Percentiles rank a stretch among this genome's conserved stretches.
These are phyloP conservation scores for Calcarius lapponicus DNA, from an alignment of 2,797 vertebrate genomes.

Conservation along the genomic window DNA sequence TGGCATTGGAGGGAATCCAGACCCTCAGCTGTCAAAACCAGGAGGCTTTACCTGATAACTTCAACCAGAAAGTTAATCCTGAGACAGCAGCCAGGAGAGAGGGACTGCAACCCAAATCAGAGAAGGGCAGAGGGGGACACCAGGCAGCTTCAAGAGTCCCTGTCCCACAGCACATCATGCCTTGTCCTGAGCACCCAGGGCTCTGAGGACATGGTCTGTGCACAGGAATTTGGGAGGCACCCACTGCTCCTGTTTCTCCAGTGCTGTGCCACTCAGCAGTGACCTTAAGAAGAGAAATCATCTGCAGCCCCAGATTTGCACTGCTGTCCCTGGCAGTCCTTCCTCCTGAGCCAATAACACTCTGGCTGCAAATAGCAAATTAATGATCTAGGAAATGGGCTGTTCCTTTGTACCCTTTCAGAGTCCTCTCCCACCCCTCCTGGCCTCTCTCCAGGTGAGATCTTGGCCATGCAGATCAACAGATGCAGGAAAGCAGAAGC, in stretches of 20 bases:
- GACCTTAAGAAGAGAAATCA: neutral
- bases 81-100: neutral
- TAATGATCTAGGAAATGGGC: conserved; percentile 25
- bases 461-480: neutral
- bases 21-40: neutral
- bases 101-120: neutral
- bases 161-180: neutral
- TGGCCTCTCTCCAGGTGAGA: neutral
- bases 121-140: neutral
- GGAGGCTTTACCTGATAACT: neutral
- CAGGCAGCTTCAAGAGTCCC: neutral
- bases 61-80: neutral
- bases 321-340: neutral
- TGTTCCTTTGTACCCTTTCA: neutral
- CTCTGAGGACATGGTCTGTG: fast-evolving
- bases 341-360: neutral
- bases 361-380: neutral
- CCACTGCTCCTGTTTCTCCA: neutral
- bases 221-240: neutral
- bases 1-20: neutral
- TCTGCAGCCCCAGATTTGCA: conserved; percentile 15
- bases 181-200: neutral
- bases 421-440: neutral
- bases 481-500: neutral
- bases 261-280: neutral